Evolutionary conservation across 64 coral and sea anemone genomes (phyloP).

Genomic region (Orbicella faveolata): DNA sequence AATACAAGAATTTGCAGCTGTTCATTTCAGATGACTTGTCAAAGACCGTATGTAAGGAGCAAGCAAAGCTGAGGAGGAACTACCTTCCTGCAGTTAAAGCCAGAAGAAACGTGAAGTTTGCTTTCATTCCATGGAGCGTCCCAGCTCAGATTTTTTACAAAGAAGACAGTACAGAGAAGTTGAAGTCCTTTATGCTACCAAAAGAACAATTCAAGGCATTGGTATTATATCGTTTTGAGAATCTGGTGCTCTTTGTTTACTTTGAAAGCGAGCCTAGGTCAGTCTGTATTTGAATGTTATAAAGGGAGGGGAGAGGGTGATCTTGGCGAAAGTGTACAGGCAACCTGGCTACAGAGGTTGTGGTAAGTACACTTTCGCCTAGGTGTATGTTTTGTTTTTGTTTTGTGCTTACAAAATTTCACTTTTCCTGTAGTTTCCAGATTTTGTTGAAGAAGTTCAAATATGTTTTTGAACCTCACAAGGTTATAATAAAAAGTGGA

Average conservation of each 20-base stretch:
- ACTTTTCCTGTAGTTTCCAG: neutral
- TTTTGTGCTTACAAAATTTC: neutral
- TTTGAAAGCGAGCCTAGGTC: no score
- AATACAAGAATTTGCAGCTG: neutral
- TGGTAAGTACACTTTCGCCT: neutral
- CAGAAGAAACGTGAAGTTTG: neutral
- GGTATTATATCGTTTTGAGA: no score
- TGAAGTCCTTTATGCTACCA: neutral
- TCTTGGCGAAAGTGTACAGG: neutral
- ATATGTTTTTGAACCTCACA: no score
- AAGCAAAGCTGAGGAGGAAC: neutral
- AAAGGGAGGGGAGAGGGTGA: neutral
- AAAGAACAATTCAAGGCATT: neutral
- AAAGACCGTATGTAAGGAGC: neutral
- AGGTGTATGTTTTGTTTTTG: neutral
- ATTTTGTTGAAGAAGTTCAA: neutral
- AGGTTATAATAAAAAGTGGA: no score
- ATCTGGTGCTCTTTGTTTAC: no score
- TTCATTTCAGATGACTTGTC: constrained; percentile 2
- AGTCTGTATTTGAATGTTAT: neutral
- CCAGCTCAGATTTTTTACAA: neutral
- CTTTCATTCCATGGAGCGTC: neutral
- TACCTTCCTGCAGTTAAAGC: constrained; percentile 11
- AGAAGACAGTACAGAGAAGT: neutral
- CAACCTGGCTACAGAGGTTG: no score